Percentiles rank a stretch among this genome's conserved stretches.
These are phyloP conservation scores for Syngnathus floridae DNA, from an alignment of 2,113 vertebrate genomes.

Conservation along the genomic window DNA sequence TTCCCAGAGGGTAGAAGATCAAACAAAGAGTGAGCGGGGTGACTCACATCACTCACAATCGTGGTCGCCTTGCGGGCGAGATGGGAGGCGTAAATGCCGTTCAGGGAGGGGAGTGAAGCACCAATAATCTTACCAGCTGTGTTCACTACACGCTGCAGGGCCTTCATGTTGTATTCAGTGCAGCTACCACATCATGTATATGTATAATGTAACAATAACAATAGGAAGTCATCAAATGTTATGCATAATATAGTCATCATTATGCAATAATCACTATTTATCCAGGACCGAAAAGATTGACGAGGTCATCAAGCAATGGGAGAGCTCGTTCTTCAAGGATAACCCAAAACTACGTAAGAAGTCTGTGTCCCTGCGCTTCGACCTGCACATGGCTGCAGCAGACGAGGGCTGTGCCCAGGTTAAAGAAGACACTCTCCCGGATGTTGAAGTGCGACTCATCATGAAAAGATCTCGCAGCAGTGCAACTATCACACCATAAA, in stretches of 20 bases:
- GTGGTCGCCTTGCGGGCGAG: too few relatives aligned
- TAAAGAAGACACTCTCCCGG: slow-evolving; percentile 77
- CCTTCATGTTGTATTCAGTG: too few relatives aligned
- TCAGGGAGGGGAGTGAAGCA: too few relatives aligned
- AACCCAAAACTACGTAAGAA: slow-evolving; percentile 94
- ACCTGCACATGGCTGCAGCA: slow-evolving; percentile 86
- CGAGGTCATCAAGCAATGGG: slow-evolving; percentile 95
- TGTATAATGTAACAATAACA: too few relatives aligned
- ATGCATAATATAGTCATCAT: neutral
- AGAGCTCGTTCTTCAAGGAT: slow-evolving; percentile 96
- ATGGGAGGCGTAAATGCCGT: too few relatives aligned
- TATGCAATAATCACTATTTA: neutral
- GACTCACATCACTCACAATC: too few relatives aligned
- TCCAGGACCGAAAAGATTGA: slow-evolving; percentile 91
- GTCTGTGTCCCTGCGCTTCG: slow-evolving; percentile 91
- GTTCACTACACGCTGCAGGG: too few relatives aligned
- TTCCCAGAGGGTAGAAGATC: too few relatives aligned
- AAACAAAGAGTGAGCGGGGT: too few relatives aligned
- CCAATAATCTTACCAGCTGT: too few relatives aligned
- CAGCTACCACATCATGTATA: too few relatives aligned
- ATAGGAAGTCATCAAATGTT: too few relatives aligned
- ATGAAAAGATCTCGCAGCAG: slow-evolving; percentile 94
- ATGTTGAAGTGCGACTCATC: slow-evolving; percentile 90
- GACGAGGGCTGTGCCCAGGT: slow-evolving; percentile 80
- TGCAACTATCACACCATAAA: slow-evolving; percentile 78